phyloP scores from a whole-genome alignment of 64 coral and sea anemone genomes.

The Catalaphyllia jardinei region DNA sequence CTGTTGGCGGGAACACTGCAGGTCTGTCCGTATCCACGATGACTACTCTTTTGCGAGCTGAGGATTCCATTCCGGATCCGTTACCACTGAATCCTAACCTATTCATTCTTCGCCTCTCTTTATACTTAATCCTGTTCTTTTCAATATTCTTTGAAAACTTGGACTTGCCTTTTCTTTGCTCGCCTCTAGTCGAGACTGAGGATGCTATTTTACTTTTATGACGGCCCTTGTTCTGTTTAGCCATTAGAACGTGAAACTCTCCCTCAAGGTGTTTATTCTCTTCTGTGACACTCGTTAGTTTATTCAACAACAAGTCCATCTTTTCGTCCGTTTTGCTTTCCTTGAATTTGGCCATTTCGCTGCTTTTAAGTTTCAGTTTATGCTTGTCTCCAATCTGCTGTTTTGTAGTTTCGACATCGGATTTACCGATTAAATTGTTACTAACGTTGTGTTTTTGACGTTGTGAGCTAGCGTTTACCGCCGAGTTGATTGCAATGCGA shows the following conservation, averaged over 20 bases:
- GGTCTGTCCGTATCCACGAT: constrained; percentile 41
- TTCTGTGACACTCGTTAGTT: constrained; percentile 28
- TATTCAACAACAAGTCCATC: constrained; percentile 45
- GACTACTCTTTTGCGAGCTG: constrained; percentile 8
- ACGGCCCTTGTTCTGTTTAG: neutral
- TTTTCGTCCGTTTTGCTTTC: constrained; percentile 1
- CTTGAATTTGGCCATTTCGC: neutral
- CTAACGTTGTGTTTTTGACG: neutral
- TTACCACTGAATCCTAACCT: neutral
- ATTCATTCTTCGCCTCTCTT: neutral
- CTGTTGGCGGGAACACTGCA: constrained; percentile 15
- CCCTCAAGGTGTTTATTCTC: constrained; percentile 52
- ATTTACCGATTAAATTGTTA: neutral
- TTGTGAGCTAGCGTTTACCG: neutral
- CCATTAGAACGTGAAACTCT: constrained; percentile 34
- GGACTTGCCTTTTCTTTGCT: neutral
- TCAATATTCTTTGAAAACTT: neutral
- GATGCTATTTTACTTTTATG: neutral
- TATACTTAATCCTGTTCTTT: neutral
- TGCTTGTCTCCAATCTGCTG: neutral
- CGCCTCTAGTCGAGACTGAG: neutral
- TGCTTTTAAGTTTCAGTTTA: neutral
- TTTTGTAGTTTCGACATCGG: neutral
- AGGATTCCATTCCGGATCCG: neutral
- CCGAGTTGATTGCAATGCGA: neutral